Evolutionary conservation across 2,113 vertebrate species (phyloP), one percentile per base, ranked within the genome.

Genomic region (Gobiocypris rarus): DNA sequence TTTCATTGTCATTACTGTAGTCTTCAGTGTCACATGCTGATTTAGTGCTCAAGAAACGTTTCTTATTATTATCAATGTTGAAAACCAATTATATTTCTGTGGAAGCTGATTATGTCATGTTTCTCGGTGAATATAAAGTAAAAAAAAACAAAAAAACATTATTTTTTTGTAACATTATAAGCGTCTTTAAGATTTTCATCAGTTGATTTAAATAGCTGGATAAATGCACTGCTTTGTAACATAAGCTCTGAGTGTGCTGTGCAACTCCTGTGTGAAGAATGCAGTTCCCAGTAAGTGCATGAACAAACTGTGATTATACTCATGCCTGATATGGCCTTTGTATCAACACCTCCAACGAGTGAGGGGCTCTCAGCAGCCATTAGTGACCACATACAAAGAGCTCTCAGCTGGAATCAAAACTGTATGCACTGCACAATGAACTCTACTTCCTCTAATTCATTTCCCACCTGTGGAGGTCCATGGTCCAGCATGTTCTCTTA

Each of bases 401-500:
- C 52, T 38, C 82, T 88, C 85, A 78, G 80, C 76, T 88, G 83
- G 67, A 82, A 85, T 84, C 75, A 86, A 86, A 88, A 86, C 69
- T 86, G 75, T 82, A 78, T 78, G 63, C 70, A 83, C 83, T 86
- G 59, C 63, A 69, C 71, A 85, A 84, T 87, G 85, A 87, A 84
- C 85, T 87, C 43, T 11, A 26, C 77, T 84, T 88, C 86, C 81
- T 85, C 85, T 95, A 93, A 96, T 96, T 93, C 92, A 91, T 95
- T 96, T 95, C 95, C 94, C 94, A 95, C 95, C 95, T 95, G 95
- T 92, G 93, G 93, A 94, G 91, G 93, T 91, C 90, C 93, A 94
- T 93, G 94, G 95, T 95, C 95, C 95, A 94, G 81, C 77, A 59
- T 86, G 91, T 94, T 94, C 93, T 94, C 94, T 92, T 89, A 93